phyloP scores from a whole-genome alignment of 2,797 vertebrate species.

The Octomys mimax region DNA sequence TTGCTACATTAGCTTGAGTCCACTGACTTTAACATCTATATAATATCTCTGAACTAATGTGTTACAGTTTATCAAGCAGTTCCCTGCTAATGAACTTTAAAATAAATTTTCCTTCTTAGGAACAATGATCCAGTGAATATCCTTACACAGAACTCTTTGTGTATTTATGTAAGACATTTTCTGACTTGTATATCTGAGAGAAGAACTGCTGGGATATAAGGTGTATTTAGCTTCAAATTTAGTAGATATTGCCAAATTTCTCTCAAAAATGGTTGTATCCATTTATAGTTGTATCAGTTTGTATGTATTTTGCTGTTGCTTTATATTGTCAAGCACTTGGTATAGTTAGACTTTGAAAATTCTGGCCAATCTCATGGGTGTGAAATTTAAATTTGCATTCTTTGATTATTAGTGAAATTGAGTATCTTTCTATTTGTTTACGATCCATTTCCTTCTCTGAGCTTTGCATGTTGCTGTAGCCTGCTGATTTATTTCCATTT shows the following conservation, averaged over 20 bases:
- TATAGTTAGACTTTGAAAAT: background rate
- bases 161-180: slow-evolving; percentile 2
- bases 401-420: slow-evolving; percentile 20
- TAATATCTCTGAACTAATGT: background rate
- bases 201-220: slow-evolving; percentile 27
- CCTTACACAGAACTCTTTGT: slow-evolving; percentile 6
- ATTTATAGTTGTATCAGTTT: background rate
- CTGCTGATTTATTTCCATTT: background rate
- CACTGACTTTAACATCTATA: slow-evolving; percentile 18
- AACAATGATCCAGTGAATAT: background rate
- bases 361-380: background rate
- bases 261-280: background rate
- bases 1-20: background rate
- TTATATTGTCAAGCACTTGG: background rate
- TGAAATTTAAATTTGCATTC: background rate
- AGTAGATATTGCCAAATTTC: slow-evolving; percentile 9
- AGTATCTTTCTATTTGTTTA: background rate
- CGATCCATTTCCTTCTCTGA: slow-evolving; percentile 31
- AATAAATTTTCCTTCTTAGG: slow-evolving; percentile 33
- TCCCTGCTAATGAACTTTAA: background rate
- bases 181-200: background rate
- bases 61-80: slow-evolving; percentile 25
- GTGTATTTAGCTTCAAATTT: background rate
- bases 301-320: background rate
- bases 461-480: background rate